Conservation (phyloP, 2,888 invertebrate species). For the Parasteatoda lunata region DNA sequence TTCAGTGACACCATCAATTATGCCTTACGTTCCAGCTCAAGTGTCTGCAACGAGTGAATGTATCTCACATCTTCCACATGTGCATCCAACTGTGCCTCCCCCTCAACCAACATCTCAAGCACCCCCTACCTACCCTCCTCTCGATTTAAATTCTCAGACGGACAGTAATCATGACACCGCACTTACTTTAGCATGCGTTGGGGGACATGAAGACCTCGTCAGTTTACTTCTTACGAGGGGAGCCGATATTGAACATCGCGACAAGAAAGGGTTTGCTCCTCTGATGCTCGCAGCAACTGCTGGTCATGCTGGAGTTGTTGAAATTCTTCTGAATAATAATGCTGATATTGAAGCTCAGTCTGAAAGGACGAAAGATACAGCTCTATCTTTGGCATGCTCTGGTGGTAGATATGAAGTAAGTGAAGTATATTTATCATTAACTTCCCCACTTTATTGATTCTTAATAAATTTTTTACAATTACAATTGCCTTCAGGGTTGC, state of each 20-base stretch:
- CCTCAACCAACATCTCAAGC: slow-evolving; percentile 57
- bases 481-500: too few relatives aligned
- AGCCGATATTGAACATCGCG: slow-evolving; percentile 97
- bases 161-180: slow-evolving; percentile 99
- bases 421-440: neutral
- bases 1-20: slow-evolving; percentile 70
- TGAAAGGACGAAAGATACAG: slow-evolving; percentile 98
- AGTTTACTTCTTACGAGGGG: slow-evolving; percentile 91
- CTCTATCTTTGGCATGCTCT: slow-evolving; percentile 96
- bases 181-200: slow-evolving; percentile 95
- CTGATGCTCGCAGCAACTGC: slow-evolving; percentile 97
- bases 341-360: slow-evolving; percentile 99
- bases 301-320: slow-evolving; percentile 93
- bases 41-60: slow-evolving; percentile 39
- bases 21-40: slow-evolving; percentile 67
- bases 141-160: slow-evolving; percentile 96
- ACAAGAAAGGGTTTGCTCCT: slow-evolving; percentile 99
- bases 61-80: slow-evolving; percentile 45
- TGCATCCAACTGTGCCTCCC: slow-evolving; percentile 66
- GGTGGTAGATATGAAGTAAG: slow-evolving; percentile 93
- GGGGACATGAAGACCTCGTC: slow-evolving; percentile 96
- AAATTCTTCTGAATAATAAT: slow-evolving; percentile 91
- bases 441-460: too few relatives aligned
- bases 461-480: too few relatives aligned
- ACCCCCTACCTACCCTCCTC: slow-evolving; percentile 69